Base-by-base conservation (phyloP, 2,797 vertebrate genomes). In the Tarsius wallacei region DNA sequence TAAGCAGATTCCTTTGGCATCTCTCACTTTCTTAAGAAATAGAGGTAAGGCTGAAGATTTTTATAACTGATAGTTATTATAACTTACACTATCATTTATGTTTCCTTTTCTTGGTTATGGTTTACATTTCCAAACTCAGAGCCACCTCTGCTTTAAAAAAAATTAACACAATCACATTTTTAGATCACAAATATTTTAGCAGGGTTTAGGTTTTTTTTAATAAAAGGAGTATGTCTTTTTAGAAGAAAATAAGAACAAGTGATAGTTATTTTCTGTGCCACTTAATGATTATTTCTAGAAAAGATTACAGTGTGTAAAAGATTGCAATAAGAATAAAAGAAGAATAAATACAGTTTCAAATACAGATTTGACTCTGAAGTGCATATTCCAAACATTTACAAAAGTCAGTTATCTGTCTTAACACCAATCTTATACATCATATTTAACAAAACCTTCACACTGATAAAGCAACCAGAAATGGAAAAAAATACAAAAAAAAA, bases 271-370 rank as follows among this genome's bases (percentile, higher is more conserved):
- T 84, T 61, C 82, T 91, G 7, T 57, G 14, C 36, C 73, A 88
- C 33, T 93, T 93, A 73, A 81, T 76, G 66, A 91, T 13, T 77
- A 85, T 93, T 83, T 97, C 36, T 22, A 80, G 33, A 82, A 89
- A 83, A 49, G 26, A 36, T 61, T 70, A 19, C 49, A 85, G 26
- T 76, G 4, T 51, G n/a, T 64, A 61, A 87, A 68, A 78, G 5
- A 84, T 15, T 28, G 8, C 21, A 80, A 36, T 51, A 47, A 95
- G 53, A 82, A 83, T 36, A 87, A 73, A 47, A 16, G 4, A 85
- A 57, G 42, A 68, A 7, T 57, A 0, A 68, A 7, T 63, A 0
- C 7, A 80, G 31, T 88, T 91, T 94, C 31, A 63, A 82, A 83
- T 22, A 71, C 76, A 71, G 26, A 13, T 80, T 55, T 92, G 47